Conservation (phyloP, 1,140 invertebrate species). For the Chelonus insularis region DNA sequence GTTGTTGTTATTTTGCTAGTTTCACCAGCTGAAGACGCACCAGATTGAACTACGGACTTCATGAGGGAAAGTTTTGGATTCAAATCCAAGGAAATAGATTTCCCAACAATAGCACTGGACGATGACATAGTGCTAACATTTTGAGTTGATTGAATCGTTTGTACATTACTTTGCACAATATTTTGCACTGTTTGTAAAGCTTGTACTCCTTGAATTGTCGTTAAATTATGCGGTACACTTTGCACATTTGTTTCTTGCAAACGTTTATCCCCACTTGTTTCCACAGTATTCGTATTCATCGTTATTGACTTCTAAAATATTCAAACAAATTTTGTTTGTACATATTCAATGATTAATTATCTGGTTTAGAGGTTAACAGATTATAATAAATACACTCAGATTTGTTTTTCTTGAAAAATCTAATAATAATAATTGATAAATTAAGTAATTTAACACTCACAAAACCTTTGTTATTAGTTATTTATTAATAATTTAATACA, state of each 20-base stretch:
- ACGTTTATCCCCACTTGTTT: conserved; percentile 46
- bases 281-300: conserved; percentile 35
- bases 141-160: conserved; percentile 48
- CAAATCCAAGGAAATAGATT: conserved; percentile 54
- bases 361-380: conserved; percentile 12
- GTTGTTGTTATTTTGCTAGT: conserved; percentile 53
- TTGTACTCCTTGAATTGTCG: conserved; percentile 48
- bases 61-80: conserved; percentile 52
- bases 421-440: background rate
- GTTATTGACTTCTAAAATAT: conserved; percentile 17
- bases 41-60: conserved; percentile 48
- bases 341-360: background rate
- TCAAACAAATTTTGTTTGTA: background rate
- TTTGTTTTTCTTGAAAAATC: background rate
- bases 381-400: background rate
- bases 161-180: conserved; percentile 50
- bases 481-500: conserved; percentile 1
- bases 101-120: conserved; percentile 46
- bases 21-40: conserved; percentile 43
- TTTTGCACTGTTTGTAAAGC: conserved; percentile 48
- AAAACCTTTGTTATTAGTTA: background rate
- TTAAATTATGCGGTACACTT: conserved; percentile 48
- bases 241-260: conserved; percentile 46
- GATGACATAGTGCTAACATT: conserved; percentile 40
- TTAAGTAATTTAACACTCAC: background rate